Base-by-base conservation (phyloP, 2,797 vertebrate genomes). In the Rhyacichthys aspro region DNA sequence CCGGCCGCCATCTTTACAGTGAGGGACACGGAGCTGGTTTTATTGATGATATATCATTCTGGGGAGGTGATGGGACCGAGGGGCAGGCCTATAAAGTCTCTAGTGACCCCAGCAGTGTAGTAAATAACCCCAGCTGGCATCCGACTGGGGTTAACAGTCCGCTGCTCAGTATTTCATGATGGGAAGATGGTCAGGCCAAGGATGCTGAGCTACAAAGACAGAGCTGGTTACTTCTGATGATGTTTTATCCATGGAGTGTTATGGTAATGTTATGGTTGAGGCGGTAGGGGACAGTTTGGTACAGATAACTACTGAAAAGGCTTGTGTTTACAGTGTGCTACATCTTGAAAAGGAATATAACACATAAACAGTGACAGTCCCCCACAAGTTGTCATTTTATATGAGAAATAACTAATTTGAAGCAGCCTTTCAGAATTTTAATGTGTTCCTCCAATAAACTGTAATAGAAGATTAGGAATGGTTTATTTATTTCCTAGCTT, bases 1-100 rank as follows among this genome's bases (percentile, higher is more conserved):
- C 50, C 59, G 66, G 65, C n/a, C 0, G 7, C 48, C 50, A 54
- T 74, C 70, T 64, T 75, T 72, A 69, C 44, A 63, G 55, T 45
- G 55, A 16, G 67, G 55, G 65, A 68, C 44, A 55, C 43, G 53
- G 57, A 58, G 60, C 41, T n/a, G 28, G 63, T 72, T 88, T 85
- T 78, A 79, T 76, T 73, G 85, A 76, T 59, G 55, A 59, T 83
- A 67, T 52, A 86, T 85, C 72, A 82, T 64, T 62, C 55, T 58
- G 48, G 50, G 62, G 67, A 66, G 70, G 54, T 72, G 80, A 81
- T 71, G 59, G 73, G 61, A 62, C 66, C 33, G 62, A 33, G 63
- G 65, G 70, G 75, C 65, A 67, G 37, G 59, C 52, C 81, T 57
- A 61, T 82, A 74, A 78, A 78, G 45, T 77, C 66, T 66, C 47